These are phyloP conservation scores for Eidolon helvum DNA, from an alignment of 2,113 vertebrate species.

Conservation along the genomic window DNA sequence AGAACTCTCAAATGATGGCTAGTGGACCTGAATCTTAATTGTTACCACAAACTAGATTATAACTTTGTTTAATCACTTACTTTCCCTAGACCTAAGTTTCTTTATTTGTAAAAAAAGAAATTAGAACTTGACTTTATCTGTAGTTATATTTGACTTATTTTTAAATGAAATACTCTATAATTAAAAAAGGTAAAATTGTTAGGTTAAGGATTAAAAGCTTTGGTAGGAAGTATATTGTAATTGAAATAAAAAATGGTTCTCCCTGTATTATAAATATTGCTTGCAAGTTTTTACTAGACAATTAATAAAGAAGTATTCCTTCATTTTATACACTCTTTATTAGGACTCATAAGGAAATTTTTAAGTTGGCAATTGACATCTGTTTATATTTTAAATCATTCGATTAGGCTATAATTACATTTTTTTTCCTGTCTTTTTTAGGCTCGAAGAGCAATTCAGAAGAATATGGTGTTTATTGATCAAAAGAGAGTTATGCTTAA, in stretches of 20 bases:
- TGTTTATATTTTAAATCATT: not conserved
- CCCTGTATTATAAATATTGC: not conserved
- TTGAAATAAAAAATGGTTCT: not conserved
- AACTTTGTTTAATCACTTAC: not conserved
- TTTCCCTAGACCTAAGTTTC: not conserved
- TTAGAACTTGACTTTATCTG: not conserved
- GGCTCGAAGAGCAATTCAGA: conserved; percentile 92
- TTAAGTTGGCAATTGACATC: not conserved
- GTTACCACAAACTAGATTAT: not conserved
- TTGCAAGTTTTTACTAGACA: not conserved
- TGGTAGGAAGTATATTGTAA: not conserved
- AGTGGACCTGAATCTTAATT: not conserved
- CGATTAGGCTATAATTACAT: not conserved
- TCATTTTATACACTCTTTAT: not conserved
- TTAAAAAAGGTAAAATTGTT: not conserved
- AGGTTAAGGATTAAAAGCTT: not conserved
- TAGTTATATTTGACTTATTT: not conserved
- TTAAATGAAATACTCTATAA: not conserved
- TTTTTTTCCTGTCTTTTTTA: conserved; percentile 68
- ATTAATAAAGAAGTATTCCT: not conserved
- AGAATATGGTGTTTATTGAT: conserved; percentile 94
- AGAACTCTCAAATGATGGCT: not conserved
- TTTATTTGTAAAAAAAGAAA: conserved; percentile 18
- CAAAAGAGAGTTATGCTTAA: conserved; percentile 95
- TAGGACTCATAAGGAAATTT: not conserved